Percentiles rank a stretch among this genome's conserved stretches.
These are phyloP conservation scores for Plectropomus leopardus DNA, from an alignment of 2,113 vertebrate genomes.

Conservation along the genomic window DNA sequence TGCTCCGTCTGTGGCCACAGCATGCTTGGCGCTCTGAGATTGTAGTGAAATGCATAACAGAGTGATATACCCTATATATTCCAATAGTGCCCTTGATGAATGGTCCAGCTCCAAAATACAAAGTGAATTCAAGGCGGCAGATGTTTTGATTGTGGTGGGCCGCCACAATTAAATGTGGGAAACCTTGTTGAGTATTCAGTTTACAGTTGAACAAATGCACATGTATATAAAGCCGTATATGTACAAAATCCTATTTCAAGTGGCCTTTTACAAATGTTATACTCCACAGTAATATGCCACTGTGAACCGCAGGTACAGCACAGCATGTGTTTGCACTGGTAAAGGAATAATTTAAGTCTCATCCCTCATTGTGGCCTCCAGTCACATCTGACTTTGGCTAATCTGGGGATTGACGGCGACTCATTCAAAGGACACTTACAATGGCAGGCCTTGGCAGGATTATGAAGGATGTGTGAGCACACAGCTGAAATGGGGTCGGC, in stretches of 20 bases:
- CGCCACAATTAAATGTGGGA: too few relatives aligned
- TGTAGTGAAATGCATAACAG: too few relatives aligned
- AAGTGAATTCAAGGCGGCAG: too few relatives aligned
- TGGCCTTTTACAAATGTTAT: background rate
- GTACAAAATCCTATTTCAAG: background rate
- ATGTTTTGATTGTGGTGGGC: too few relatives aligned
- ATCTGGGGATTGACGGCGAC: conserved; percentile 65
- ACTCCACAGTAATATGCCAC: too few relatives aligned
- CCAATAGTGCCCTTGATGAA: too few relatives aligned
- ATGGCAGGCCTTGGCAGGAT: conserved; percentile 58
- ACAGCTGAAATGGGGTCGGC: conserved; percentile 37
- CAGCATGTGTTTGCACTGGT: conserved; percentile 17
- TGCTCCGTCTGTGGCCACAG: too few relatives aligned
- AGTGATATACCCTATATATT: too few relatives aligned
- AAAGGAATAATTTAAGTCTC: conserved; percentile 22
- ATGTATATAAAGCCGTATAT: conserved; percentile 1
- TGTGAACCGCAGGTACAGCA: background rate
- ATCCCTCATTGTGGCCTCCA: conserved; percentile 52
- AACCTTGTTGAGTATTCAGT: too few relatives aligned
- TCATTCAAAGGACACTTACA: conserved; percentile 56
- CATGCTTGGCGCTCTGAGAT: too few relatives aligned
- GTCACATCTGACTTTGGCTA: conserved; percentile 69
- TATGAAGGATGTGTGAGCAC: conserved; percentile 54
- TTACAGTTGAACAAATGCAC: background rate
- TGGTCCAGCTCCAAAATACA: too few relatives aligned